These are phyloP conservation scores for Dryocosmus kuriphilus DNA, from an alignment of 2,888 invertebrate species.

Conservation along the genomic window DNA sequence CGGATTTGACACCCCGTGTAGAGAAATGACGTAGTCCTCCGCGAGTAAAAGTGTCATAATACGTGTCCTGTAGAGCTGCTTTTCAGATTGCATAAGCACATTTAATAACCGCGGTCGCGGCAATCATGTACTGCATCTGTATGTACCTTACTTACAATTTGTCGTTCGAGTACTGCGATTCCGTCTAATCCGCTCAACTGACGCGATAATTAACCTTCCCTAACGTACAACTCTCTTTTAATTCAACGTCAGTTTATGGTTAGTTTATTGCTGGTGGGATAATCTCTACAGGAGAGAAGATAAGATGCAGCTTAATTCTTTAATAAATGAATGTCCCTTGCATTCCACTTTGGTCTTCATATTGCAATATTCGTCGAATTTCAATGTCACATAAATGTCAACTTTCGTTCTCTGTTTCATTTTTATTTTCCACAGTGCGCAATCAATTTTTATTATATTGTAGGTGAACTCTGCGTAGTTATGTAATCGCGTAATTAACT, in stretches of 20 bases:
- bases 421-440: neutral
- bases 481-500: neutral
- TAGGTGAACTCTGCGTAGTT: neutral
- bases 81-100: constrained; percentile 29
- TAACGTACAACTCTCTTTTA: neutral
- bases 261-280: neutral
- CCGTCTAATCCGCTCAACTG: constrained; percentile 16
- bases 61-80: constrained; percentile 14
- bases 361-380: neutral
- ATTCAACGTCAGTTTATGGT: neutral
- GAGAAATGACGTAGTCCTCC: constrained; percentile 24
- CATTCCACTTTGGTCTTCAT: neutral
- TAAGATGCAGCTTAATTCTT: neutral
- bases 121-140: constrained; percentile 12
- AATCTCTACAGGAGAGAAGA: neutral
- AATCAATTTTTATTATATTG: neutral
- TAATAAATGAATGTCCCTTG: neutral
- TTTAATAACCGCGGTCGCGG: constrained; percentile 35
- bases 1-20: constrained; percentile 15
- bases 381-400: neutral
- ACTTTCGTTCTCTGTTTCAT: neutral
- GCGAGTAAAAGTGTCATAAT: constrained; percentile 38
- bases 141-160: constrained; percentile 31
- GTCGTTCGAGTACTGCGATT: constrained; percentile 12
- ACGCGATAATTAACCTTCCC: constrained; percentile 20